Evolutionary conservation across 2,888 invertebrate species (phyloP), one percentile per base, ranked within the genome.

Genomic region (Poecilobothrus nobilitatus): DNA sequence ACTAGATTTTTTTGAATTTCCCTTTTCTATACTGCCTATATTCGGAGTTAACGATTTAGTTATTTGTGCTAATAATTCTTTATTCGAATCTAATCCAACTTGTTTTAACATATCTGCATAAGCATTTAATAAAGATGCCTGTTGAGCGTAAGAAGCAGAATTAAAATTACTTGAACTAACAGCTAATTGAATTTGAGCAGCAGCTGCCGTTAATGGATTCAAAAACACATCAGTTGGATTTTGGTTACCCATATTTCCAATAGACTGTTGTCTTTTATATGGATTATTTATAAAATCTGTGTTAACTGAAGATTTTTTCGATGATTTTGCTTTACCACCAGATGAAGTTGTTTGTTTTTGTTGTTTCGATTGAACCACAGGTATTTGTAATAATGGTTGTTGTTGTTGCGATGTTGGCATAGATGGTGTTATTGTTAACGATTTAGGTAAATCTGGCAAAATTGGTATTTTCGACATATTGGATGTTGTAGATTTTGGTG

Each of bases 381-480:
- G 6, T 6, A 15, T 9, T 12, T 12, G 5, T 18, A 12, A 15
- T 18, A 53, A 53, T 18, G 15, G 12, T 18, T 8, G 53, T n/a
- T 53, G 53, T 6, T 53, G 53, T 6, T 53, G 53, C n/a, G n/a
- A 8, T 20, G 33, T 20, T 10, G 37, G 21, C n/a, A 73, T 71
- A 8, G 76, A 70, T 37, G 76, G 75, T 12, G 75, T 76, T n/a
- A 76, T 76, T 1, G 76, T 74, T 7, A 76, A 70, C 15, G 76
- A 76, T 71, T 76, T 76, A 10, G 76, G 76, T 62, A 75, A 67
- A 61, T 75, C 75, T 10, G 75, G 75, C 27, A 74, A 71, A 33
- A 66, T 69, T 8, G 72, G 65, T 20, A 72, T 61, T 68, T 68
- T 70, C 7, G 68, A 68, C 12, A 71, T 65, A 6, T 64, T 27